These are phyloP conservation scores for Gymnocypris eckloni DNA, from an alignment of 2,797 vertebrate species.

Conservation along the genomic window DNA sequence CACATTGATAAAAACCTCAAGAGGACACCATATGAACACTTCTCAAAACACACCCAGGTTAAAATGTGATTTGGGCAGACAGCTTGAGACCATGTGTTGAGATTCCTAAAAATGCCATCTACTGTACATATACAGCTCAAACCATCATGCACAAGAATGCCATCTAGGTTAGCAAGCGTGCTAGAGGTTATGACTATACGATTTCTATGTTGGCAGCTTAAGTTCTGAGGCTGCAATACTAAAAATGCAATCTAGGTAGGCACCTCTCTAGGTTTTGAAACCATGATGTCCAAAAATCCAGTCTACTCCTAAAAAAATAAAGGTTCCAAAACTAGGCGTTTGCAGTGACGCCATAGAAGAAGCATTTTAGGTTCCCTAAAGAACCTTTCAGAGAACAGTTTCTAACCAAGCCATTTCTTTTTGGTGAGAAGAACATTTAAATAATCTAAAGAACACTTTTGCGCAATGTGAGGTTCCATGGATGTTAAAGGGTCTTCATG, in stretches of 20 bases:
- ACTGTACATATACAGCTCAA: neutral
- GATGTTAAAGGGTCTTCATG: too few relatives aligned
- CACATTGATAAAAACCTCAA: neutral
- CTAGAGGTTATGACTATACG: neutral
- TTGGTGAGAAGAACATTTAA: too few relatives aligned
- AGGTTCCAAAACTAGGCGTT: too few relatives aligned
- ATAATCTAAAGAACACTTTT: too few relatives aligned
- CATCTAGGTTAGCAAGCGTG: neutral
- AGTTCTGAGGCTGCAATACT: neutral
- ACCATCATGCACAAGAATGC: neutral
- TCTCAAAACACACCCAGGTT: neutral
- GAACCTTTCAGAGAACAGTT: too few relatives aligned
- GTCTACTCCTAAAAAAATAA: neutral
- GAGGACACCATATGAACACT: neutral
- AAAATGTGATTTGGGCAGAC: neutral
- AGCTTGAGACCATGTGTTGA: neutral
- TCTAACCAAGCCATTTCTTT: too few relatives aligned
- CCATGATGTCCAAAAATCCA: neutral
- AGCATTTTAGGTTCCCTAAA: too few relatives aligned
- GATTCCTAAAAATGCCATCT: neutral
- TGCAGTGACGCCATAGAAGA: too few relatives aligned
- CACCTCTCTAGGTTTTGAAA: neutral
- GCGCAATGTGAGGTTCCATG: too few relatives aligned
- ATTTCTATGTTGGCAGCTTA: neutral
- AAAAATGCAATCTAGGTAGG: neutral